Base-by-base conservation (phyloP, 2,888 invertebrate genomes). In the Nemotelus nigrinus region DNA sequence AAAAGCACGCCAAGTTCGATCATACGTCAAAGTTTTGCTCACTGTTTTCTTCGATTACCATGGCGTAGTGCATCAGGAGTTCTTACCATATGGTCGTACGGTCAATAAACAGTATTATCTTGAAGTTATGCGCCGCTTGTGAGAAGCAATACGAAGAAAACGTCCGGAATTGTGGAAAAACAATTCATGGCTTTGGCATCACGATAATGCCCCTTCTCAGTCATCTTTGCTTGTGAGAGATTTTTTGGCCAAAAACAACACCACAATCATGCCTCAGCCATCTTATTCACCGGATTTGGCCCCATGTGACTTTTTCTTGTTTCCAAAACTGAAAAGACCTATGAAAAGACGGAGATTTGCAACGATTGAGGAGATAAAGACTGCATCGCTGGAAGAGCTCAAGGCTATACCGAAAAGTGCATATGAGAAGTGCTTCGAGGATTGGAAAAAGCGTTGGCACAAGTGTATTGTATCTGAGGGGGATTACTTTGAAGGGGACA, bases 11-110 rank as follows among this genome's bases (percentile, higher is more conserved):
- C 53, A 53, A 53, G 53, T 53, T 53, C 53, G 6, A 53, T 53
- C 53, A 53, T 1, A 53, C 1, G 6, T 53, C 53, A 53, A 53
- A 10, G 53, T 53, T 25, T 25, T 25, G 25, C 25, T 58, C 7
- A 58, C 25, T 58, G 58, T 58, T 58, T 58, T 10, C 58, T 58
- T 75, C 75, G 63, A 75, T 48, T 64, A 64, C 44, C 44, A n/a
- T 64, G 64, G 64, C 64, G 64, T 64, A 64, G 64, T 64, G 4
- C 64, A 64, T 64, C 64, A 64, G 64, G 64, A 64, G 64, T 64
- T 64, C 44, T 43, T 41, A 64, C 7, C 64, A 43, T n/a, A 64
- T 8, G 64, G 44, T 64, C 64, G 64, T 64, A 41, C 3, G 64
- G 64, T 64, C 44, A 64, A 64, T 64, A 64, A 64, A n/a, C 2